Conservation (phyloP, 1,140 invertebrate species). For the Drosophila bifasciata region DNA sequence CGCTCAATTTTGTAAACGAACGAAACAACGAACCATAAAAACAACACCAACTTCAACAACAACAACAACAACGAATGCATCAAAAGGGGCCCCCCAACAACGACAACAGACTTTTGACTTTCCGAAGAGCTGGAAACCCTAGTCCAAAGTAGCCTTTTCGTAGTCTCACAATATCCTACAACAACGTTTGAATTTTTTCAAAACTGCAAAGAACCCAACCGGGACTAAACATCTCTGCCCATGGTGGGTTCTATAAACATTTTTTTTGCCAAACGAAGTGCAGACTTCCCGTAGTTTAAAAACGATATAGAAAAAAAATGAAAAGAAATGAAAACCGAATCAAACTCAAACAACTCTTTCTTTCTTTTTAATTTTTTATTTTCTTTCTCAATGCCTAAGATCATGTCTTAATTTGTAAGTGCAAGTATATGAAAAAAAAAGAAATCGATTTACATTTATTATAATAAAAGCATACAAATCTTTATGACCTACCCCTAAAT, state of each 20-base stretch:
- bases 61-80: constrained; percentile 72
- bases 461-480: constrained; percentile 61
- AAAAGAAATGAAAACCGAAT: constrained; percentile 23
- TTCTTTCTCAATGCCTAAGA: constrained; percentile 47
- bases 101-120: constrained; percentile 48
- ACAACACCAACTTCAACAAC: constrained; percentile 46
- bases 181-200: constrained; percentile 81
- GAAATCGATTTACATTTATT: constrained; percentile 79
- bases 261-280: constrained; percentile 68
- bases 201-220: constrained; percentile 49
- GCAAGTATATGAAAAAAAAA: constrained; percentile 74
- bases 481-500: constrained; percentile 53
- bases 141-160: constrained; percentile 48
- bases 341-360: constrained; percentile 48
- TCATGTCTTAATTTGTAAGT: constrained; percentile 72
- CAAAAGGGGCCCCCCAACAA: constrained; percentile 62
- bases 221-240: constrained; percentile 24
- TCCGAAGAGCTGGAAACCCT: constrained; percentile 34
- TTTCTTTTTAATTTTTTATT: constrained; percentile 25
- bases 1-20: constrained; percentile 82
- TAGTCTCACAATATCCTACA: constrained; percentile 57
- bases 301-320: constrained; percentile 17
- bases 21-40: constrained; percentile 71
- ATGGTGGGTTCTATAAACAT: constrained; percentile 24
- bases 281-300: constrained; percentile 58